A percentile compares a stretch with the other conserved stretches of the same genome.
phyloP scores from a whole-genome alignment of 2,888 invertebrate species.

The Candidula unifasciata region DNA sequence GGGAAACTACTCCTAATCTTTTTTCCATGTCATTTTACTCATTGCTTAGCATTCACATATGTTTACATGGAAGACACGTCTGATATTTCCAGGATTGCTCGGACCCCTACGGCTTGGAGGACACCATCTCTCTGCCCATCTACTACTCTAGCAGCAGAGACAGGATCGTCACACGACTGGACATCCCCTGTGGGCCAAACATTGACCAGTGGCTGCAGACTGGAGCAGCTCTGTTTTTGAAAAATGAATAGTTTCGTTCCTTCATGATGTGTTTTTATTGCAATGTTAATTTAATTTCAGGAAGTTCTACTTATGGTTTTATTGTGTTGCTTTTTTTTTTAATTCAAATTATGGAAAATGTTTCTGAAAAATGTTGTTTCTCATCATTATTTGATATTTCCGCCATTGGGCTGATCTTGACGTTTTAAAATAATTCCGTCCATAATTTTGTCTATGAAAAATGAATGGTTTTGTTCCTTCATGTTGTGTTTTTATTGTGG shows the following conservation, averaged over 20 bases:
- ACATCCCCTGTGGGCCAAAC: constrained; percentile 80
- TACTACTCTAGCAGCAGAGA: constrained; percentile 81
- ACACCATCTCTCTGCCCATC: constrained; percentile 80
- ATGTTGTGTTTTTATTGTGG: not conserved
- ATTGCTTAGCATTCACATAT: too few species aligned
- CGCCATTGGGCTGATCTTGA: too few species aligned
- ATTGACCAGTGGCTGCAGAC: constrained; percentile 82
- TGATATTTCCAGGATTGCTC: constrained; percentile 69
- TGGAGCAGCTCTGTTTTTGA: constrained; percentile 83
- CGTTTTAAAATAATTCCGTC: too few species aligned
- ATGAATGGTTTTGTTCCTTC: constrained; percentile 50
- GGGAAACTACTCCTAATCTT: too few species aligned
- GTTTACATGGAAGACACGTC: too few species aligned
- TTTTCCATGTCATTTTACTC: too few species aligned
- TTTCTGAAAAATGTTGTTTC: too few species aligned
- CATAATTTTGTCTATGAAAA: constrained; percentile 81
- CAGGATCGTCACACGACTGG: constrained; percentile 79
- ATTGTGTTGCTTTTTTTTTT: too few species aligned
- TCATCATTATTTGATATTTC: too few species aligned
- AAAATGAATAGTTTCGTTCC: constrained; percentile 56
- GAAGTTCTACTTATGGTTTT: not conserved
- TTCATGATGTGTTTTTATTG: not conserved
- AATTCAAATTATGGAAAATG: too few species aligned
- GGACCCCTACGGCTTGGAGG: constrained; percentile 76
- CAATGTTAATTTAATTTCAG: not conserved